These are phyloP conservation scores for Atrichornis clamosus DNA, from an alignment of 2,113 vertebrate species.

Conservation along the genomic window DNA sequence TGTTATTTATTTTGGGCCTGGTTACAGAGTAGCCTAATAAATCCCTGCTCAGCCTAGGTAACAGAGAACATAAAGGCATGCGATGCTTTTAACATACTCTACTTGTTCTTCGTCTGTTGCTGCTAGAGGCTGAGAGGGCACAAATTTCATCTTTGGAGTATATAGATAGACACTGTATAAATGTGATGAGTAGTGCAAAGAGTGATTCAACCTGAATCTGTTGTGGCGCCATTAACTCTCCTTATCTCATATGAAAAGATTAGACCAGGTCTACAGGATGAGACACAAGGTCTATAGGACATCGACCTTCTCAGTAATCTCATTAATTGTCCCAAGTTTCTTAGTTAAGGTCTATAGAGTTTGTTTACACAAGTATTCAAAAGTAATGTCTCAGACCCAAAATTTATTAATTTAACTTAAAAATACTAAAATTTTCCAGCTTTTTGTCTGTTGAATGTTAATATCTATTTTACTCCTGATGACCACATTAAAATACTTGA, in stretches of 20 bases:
- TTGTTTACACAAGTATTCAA: not conserved
- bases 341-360: not conserved
- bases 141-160: not conserved
- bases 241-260: not conserved
- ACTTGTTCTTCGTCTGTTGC: not conserved
- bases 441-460: not conserved
- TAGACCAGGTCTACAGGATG: not conserved
- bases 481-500: not conserved
- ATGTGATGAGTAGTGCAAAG: not conserved
- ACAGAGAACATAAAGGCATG: accelerated
- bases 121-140: not conserved
- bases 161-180: not conserved
- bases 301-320: not conserved
- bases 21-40: not conserved
- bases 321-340: not conserved
- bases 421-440: not conserved
- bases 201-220: not conserved
- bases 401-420: not conserved
- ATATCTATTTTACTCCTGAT: not conserved
- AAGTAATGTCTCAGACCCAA: not conserved
- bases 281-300: not conserved
- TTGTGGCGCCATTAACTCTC: not conserved
- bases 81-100: not conserved
- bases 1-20: not conserved
- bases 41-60: not conserved